Conservation (phyloP, 1,140 invertebrate species). For the Rhagoletis zephyria region DNA sequence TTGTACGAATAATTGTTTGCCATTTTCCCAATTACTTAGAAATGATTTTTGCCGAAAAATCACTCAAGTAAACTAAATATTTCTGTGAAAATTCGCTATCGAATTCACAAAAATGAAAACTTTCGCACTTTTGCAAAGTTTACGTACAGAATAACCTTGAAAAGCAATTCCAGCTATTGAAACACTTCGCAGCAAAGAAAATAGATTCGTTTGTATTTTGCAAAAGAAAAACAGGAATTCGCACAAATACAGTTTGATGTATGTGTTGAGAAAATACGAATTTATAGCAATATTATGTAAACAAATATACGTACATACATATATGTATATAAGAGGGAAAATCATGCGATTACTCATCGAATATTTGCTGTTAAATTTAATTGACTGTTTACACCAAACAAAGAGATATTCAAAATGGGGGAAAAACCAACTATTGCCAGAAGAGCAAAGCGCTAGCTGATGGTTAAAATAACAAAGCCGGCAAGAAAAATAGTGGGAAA, state of each 20-base stretch:
- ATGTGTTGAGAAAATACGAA: background rate
- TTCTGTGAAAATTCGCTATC: background rate
- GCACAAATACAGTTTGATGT: background rate
- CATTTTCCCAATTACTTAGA: background rate
- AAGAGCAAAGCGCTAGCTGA: slow-evolving; percentile 11
- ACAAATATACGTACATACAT: background rate
- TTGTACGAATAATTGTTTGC: background rate
- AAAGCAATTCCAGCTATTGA: slow-evolving; percentile 24
- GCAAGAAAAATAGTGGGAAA: slow-evolving; percentile 3
- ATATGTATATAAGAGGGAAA: background rate
- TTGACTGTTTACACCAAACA: slow-evolving; percentile 17
- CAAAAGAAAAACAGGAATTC: background rate
- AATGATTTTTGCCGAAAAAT: background rate
- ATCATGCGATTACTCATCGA: background rate
- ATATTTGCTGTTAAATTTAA: background rate
- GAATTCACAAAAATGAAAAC: background rate
- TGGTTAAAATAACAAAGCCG: slow-evolving; percentile 29
- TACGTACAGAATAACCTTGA: slow-evolving; percentile 25
- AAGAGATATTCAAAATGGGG: background rate
- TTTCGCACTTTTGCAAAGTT: background rate
- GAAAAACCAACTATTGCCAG: background rate
- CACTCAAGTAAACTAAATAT: background rate
- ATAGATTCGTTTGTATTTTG: background rate
- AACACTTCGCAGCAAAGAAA: background rate
- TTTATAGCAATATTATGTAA: slow-evolving; percentile 39